These are phyloP conservation scores for Lanistes nyassanus DNA, from an alignment of 1,140 invertebrate genomes.

Conservation along the genomic window DNA sequence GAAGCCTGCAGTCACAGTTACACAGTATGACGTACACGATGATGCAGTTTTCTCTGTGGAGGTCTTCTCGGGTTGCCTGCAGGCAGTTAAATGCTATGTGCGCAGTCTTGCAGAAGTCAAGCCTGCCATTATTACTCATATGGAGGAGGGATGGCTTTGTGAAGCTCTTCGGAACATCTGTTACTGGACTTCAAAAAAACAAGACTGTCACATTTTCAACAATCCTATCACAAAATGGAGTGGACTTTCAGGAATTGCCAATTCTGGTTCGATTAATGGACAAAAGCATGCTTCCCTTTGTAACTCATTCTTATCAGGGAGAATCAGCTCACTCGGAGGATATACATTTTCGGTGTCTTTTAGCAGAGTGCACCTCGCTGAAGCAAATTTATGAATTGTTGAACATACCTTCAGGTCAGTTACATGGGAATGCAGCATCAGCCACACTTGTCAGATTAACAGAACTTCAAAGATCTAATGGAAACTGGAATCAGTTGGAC, in stretches of 20 bases:
- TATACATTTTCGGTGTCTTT: slow-evolving; percentile 59
- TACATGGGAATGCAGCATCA: slow-evolving; percentile 69
- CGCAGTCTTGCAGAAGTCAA: background rate
- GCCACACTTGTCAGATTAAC: slow-evolving; percentile 70
- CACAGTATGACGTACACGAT: too few species aligned
- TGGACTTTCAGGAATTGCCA: slow-evolving; percentile 76
- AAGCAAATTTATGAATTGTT: slow-evolving; percentile 61
- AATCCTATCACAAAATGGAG: slow-evolving; percentile 76
- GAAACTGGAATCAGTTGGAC: slow-evolving; percentile 60
- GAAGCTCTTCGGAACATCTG: background rate
- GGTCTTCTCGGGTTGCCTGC: too few species aligned
- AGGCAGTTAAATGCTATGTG: too few species aligned
- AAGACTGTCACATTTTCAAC: slow-evolving; percentile 66
- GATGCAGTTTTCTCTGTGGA: too few species aligned
- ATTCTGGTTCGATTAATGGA: slow-evolving; percentile 73
- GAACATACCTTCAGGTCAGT: slow-evolving; percentile 68
- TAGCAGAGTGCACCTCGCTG: slow-evolving; percentile 56
- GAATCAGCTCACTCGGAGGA: slow-evolving; percentile 30
- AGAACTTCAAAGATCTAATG: slow-evolving; percentile 69
- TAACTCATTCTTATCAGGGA: slow-evolving; percentile 22
- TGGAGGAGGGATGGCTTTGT: background rate
- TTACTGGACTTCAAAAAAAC: background rate
- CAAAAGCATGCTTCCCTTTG: slow-evolving; percentile 27
- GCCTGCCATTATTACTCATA: background rate
- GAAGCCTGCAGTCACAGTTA: too few species aligned